Evolutionary conservation across 1,140 invertebrate genomes (phyloP), one percentile per base, ranked within the genome.

Genomic region (Orius insidiosus): DNA sequence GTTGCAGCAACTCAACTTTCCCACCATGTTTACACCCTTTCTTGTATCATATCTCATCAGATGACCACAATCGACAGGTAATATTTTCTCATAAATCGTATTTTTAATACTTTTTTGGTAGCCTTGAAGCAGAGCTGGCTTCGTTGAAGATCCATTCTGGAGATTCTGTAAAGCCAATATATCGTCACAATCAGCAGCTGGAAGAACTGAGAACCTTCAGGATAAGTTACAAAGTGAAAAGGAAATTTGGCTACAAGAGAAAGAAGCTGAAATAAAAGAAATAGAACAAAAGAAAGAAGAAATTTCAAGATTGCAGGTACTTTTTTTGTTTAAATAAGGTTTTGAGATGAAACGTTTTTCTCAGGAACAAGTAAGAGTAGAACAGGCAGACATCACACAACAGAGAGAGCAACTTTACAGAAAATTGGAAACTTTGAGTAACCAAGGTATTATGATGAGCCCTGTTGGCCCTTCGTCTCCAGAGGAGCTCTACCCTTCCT

Each of bases 321-420:
- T n/a, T n/a, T 53, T 48, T 49, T 33, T 34, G 49, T 13, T 24
- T 43, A 30, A 24, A 7, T 3, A 24, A 24, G 3, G 3, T 24
- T 24, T 24, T 24, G n/a, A n/a, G n/a, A n/a, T n/a, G n/a, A n/a
- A n/a, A n/a, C n/a, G n/a, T 24, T 24, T 24, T 24, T 24, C 7
- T 42, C 60, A 78, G 59, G 75, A 80, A 53, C 72, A 78, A 58
- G 57, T 83, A 9, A 66, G 72, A 8, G 68, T 71, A 9, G 80
- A 88, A 53, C 78, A 88, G 60, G 72, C 74, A 30, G 86, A 92
- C 56, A 74, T 92, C 8, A 75, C 71, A 10, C 79, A 88, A 52
- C 86, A 93, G 60, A 60, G 86, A 7, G 87, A 92, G 55, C 77
- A 86, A 50, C 63, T 92, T 9, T 90, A 86, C 60, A 63, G 84